Percentiles rank a stretch among this genome's conserved stretches.
Evolutionary conservation across 53 echinoderm and acorn worm species (phyloP).

Genomic region (Patiria pectinifera): DNA sequence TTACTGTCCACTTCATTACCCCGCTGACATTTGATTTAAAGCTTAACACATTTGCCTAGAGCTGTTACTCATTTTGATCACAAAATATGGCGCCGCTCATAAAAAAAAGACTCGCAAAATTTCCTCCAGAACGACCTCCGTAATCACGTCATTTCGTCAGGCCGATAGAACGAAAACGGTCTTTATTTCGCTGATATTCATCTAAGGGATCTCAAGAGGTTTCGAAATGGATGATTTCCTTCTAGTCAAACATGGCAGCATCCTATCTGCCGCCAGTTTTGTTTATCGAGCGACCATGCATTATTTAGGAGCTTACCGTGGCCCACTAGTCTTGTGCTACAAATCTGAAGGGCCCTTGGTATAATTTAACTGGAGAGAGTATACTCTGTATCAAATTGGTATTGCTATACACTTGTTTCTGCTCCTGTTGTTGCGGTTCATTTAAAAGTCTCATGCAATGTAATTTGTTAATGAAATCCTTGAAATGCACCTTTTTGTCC

Average conservation of each 20-base stretch:
- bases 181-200: neutral
- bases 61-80: neutral
- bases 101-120: neutral
- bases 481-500: too few species aligned
- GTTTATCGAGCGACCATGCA: constrained; percentile 11
- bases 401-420: too few species aligned
- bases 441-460: too few species aligned
- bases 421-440: too few species aligned
- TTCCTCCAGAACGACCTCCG: neutral
- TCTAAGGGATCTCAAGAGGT: neutral
- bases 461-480: too few species aligned
- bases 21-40: neutral
- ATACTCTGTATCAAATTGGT: neutral
- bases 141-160: neutral
- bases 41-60: neutral
- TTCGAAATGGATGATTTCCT: neutral
- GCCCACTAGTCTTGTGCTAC: neutral
- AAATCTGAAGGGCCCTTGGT: neutral
- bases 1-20: neutral
- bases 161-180: neutral
- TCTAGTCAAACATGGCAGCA: neutral
- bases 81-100: neutral
- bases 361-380: neutral
- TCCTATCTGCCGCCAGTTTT: neutral
- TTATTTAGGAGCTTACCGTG: neutral